These are phyloP conservation scores for Acronicta alni DNA, from an alignment of 2,888 invertebrate species.

Conservation along the genomic window DNA sequence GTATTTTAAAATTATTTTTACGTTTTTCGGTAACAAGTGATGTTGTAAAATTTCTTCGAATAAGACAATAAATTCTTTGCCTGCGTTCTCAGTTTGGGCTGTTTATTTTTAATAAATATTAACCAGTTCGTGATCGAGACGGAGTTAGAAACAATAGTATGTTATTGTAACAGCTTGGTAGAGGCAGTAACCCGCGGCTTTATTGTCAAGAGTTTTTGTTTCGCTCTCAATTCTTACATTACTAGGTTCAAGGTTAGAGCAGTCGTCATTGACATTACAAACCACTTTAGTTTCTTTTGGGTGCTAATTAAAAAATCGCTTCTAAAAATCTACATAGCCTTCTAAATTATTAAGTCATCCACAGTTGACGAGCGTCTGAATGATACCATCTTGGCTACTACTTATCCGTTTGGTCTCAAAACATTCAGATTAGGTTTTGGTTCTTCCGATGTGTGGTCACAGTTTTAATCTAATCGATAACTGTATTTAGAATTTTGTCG, in stretches of 20 bases:
- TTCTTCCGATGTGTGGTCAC: too few species aligned
- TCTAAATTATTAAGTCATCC: too few species aligned
- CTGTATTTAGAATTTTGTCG: too few species aligned
- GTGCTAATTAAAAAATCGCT: too few species aligned
- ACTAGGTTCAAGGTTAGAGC: constrained; percentile 59
- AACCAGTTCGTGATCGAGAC: constrained; percentile 41
- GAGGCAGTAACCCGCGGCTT: constrained; percentile 41
- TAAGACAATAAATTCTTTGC: constrained; percentile 50
- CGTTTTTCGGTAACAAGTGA: constrained; percentile 20
- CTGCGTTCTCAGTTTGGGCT: constrained; percentile 33
- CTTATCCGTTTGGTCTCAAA: too few species aligned
- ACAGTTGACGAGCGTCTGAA: too few species aligned
- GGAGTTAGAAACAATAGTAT: constrained; percentile 53
- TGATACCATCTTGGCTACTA: too few species aligned
- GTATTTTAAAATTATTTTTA: constrained; percentile 27
- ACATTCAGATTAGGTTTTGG: too few species aligned
- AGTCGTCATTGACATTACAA: constrained; percentile 57
- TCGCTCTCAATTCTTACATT: constrained; percentile 37
- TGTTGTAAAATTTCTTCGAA: constrained; percentile 42
- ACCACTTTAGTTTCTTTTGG: constrained; percentile 20
- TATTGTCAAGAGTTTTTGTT: constrained; percentile 54
- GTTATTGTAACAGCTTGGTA: constrained; percentile 50
- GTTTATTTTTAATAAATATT: constrained; percentile 43
- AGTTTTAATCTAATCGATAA: too few species aligned
- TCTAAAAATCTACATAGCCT: too few species aligned